These are phyloP conservation scores for Orthonychiurus folsomi DNA, from an alignment of 2,888 invertebrate genomes.

Conservation along the genomic window DNA sequence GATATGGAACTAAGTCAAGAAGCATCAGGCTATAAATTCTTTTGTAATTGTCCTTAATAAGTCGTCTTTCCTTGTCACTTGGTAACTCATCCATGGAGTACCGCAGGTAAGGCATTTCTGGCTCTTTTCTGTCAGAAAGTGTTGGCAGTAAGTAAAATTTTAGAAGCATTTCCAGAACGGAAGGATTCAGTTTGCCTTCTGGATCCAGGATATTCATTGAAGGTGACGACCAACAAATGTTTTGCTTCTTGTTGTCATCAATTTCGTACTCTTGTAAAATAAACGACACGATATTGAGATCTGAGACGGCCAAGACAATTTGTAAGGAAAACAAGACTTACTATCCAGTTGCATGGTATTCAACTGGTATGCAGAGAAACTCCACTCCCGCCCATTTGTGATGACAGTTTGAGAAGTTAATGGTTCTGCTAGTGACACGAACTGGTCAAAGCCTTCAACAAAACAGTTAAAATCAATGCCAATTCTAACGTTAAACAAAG, in stretches of 20 bases:
- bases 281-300: not conserved
- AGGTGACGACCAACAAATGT: constrained; percentile 69
- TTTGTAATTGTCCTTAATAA: constrained; percentile 62
- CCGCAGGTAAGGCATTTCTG: constrained; percentile 45
- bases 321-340: constrained; percentile 26
- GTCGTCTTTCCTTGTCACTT: constrained; percentile 54
- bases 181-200: constrained; percentile 54
- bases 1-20: constrained; percentile 40
- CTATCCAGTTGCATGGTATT: constrained; percentile 55
- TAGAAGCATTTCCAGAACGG: constrained; percentile 62
- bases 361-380: constrained; percentile 81
- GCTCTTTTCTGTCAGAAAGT: constrained; percentile 49
- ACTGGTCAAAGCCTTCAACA: constrained; percentile 67
- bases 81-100: constrained; percentile 60
- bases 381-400: constrained; percentile 79
- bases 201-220: constrained; percentile 62
- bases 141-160: constrained; percentile 72
- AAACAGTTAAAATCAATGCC: not conserved
- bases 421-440: constrained; percentile 83
- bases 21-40: constrained; percentile 50
- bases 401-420: constrained; percentile 77
- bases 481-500: constrained; percentile 7
- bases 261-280: constrained; percentile 18
- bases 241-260: constrained; percentile 57
- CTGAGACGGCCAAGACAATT: not conserved